Percentiles rank a stretch among this genome's conserved stretches.
Conservation (phyloP, 1,140 invertebrate genomes). For the Bombus consobrinus region DNA sequence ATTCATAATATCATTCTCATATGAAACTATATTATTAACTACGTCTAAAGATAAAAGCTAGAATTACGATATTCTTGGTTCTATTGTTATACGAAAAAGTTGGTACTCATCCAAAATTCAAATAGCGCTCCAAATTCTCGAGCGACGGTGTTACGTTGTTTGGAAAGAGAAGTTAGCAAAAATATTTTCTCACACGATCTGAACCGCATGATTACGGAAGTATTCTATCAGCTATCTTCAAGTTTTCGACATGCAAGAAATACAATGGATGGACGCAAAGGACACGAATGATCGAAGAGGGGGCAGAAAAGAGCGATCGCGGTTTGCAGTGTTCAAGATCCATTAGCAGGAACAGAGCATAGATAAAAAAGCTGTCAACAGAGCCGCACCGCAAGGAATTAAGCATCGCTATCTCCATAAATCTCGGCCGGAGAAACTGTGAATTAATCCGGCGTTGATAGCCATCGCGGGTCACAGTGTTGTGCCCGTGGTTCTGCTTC, state of each 20-base stretch:
- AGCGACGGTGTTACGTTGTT: no score
- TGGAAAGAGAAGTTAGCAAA: no score
- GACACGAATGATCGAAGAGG: background rate
- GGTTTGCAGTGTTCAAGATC: background rate
- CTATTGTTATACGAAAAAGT: no score
- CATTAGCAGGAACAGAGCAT: conserved; percentile 9
- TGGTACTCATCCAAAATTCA: background rate
- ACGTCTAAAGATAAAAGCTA: no score
- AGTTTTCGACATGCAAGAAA: background rate
- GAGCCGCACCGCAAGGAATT: background rate
- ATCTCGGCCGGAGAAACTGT: conserved; percentile 23
- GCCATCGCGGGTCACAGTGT: conserved; percentile 21
- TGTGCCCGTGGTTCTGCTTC: conserved; percentile 5
- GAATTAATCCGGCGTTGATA: conserved; percentile 29
- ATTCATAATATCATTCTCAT: no score
- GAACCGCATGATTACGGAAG: no score
- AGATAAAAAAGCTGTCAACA: conserved; percentile 29
- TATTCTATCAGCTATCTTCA: no score
- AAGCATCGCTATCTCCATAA: conserved; percentile 25
- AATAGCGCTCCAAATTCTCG: background rate
- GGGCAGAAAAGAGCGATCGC: background rate
- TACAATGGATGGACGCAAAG: background rate
- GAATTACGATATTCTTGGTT: no score
- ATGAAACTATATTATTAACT: no score
- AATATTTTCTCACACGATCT: no score